These are phyloP conservation scores for Chironomus striatipennis DNA, from an alignment of 1,140 invertebrate genomes.

Conservation along the genomic window DNA sequence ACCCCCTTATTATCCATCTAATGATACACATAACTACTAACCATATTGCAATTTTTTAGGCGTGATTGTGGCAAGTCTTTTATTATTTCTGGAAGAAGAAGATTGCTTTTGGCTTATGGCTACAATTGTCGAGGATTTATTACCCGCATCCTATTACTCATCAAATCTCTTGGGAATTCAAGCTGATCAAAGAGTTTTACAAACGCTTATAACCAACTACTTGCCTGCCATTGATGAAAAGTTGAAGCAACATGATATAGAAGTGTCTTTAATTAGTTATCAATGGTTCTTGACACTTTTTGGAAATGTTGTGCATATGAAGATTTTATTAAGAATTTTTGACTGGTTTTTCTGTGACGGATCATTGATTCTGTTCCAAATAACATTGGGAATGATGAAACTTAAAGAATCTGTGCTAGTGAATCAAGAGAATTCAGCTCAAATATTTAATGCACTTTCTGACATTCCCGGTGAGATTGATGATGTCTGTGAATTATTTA, in stretches of 20 bases:
- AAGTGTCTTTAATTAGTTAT: slow-evolving; percentile 90
- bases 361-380: slow-evolving; percentile 91
- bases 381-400: slow-evolving; percentile 90
- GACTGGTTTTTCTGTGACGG: slow-evolving; percentile 95
- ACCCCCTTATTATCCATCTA: slow-evolving; percentile 10
- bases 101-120: slow-evolving; percentile 99
- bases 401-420: slow-evolving; percentile 79
- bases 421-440: slow-evolving; percentile 81
- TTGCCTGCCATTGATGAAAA: slow-evolving; percentile 83
- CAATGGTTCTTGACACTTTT: slow-evolving; percentile 99
- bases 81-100: slow-evolving; percentile 95
- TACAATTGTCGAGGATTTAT: slow-evolving; percentile 93
- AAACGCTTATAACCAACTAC: slow-evolving; percentile 82
- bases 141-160: slow-evolving; percentile 96
- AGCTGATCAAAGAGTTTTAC: slow-evolving; percentile 89
- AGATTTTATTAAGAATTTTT: slow-evolving; percentile 91
- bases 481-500: slow-evolving; percentile 67
- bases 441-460: slow-evolving; percentile 94
- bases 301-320: slow-evolving; percentile 96
- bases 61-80: slow-evolving; percentile 89
- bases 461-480: slow-evolving; percentile 89
- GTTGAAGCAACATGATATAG: slow-evolving; percentile 88
- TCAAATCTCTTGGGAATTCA: slow-evolving; percentile 80
- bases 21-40: background rate
- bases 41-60: slow-evolving; percentile 46